Evolutionary conservation across 2,888 invertebrate species (phyloP).

Genomic region (Ormyrus pomaceus): DNA sequence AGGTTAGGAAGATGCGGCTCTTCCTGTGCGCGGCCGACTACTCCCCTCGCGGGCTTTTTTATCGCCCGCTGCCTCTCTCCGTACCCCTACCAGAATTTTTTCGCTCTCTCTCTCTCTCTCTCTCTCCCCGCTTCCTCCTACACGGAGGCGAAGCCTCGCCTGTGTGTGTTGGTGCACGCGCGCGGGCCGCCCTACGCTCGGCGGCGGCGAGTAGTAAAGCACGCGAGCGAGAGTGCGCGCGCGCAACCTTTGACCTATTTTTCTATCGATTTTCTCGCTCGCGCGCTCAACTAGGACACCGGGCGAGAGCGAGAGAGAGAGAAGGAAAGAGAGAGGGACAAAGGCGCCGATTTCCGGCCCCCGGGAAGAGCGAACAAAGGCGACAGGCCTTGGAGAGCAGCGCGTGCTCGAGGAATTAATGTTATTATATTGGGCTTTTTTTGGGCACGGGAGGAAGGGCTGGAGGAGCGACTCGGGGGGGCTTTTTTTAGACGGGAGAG

Average conservation of each 20-base stretch:
- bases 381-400: too few relatives aligned
- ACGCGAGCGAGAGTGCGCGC: not conserved
- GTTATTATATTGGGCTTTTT: too few relatives aligned
- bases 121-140: conserved; percentile 16
- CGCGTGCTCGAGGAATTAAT: too few relatives aligned
- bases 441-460: too few relatives aligned
- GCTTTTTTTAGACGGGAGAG: too few relatives aligned
- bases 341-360: conserved; percentile 45
- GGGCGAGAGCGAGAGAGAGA: conserved; percentile 46
- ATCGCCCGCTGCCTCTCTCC: not conserved
- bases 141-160: not conserved
- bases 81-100: too few relatives aligned
- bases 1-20: conserved; percentile 50
- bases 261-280: conserved; percentile 68
- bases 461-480: too few relatives aligned
- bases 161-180: conserved; percentile 54
- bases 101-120: not conserved
- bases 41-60: conserved; percentile 2
- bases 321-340: conserved; percentile 29
- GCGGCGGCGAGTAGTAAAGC: not conserved
- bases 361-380: conserved; percentile 21
- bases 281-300: conserved; percentile 59
- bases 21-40: conserved; percentile 8
- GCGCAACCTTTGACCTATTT: conserved; percentile 71
- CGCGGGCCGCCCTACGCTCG: conserved; percentile 17